phyloP scores from a whole-genome alignment of 2,113 vertebrate genomes.

The Ameiurus melas region DNA sequence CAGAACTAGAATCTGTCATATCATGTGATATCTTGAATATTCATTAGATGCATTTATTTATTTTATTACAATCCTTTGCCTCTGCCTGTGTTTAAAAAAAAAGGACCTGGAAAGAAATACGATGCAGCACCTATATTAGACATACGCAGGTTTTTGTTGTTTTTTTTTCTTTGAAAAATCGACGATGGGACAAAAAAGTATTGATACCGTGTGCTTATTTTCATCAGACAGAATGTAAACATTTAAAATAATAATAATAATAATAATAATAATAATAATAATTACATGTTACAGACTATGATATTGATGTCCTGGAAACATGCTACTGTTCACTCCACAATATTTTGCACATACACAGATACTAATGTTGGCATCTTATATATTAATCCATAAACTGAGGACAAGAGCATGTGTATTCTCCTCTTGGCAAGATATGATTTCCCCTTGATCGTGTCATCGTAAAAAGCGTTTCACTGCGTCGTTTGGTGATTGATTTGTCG shows the following conservation, averaged over 20 bases:
- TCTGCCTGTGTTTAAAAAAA: background rate
- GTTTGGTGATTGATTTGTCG: conserved; percentile 17
- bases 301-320: background rate
- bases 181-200: background rate
- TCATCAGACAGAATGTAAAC: background rate
- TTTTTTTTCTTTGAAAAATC: background rate
- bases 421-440: background rate
- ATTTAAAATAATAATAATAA: background rate
- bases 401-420: background rate
- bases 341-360: background rate
- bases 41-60: background rate
- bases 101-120: background rate
- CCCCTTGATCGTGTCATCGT: background rate
- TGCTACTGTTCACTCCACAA: background rate
- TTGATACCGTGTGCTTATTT: background rate
- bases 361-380: background rate
- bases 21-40: background rate
- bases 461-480: background rate
- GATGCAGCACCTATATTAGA: background rate
- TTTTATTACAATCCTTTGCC: background rate
- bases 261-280: too few relatives aligned
- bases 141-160: background rate
- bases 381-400: background rate
- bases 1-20: background rate
- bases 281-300: background rate